These are phyloP conservation scores for Drosophila mulleri DNA, from an alignment of 2,888 invertebrate genomes.

Conservation along the genomic window DNA sequence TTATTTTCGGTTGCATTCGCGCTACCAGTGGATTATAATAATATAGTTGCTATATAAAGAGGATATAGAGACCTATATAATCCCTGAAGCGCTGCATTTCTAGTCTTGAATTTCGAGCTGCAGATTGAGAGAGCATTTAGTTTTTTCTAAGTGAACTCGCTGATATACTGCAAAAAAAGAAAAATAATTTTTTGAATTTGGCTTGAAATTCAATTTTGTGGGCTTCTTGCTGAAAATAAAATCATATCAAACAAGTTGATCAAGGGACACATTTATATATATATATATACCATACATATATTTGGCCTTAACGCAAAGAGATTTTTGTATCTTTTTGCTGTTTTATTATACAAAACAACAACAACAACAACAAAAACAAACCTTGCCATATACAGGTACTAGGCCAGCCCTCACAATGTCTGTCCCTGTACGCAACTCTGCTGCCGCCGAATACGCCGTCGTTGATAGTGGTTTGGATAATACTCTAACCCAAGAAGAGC, in stretches of 20 bases:
- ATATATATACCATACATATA: slow-evolving; percentile 9
- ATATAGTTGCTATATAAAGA: slow-evolving; percentile 8
- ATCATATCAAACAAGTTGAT: slow-evolving; percentile 67
- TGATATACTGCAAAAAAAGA: slow-evolving; percentile 62
- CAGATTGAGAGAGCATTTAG: slow-evolving; percentile 73
- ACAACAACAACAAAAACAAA: slow-evolving; percentile 43
- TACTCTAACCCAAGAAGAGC: slow-evolving; percentile 83
- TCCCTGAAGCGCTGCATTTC: slow-evolving; percentile 73
- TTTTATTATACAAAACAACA: slow-evolving; percentile 43
- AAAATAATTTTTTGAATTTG: slow-evolving; percentile 16
- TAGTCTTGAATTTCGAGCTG: slow-evolving; percentile 66
- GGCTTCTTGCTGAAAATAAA: slow-evolving; percentile 82
- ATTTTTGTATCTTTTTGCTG: slow-evolving; percentile 43
- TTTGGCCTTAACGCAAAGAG: slow-evolving; percentile 62
- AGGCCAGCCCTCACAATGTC: slow-evolving; percentile 86
- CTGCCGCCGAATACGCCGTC: slow-evolving; percentile 85
- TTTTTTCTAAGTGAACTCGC: slow-evolving; percentile 44
- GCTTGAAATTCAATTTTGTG: slow-evolving; percentile 56
- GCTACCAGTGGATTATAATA: slow-evolving; percentile 48
- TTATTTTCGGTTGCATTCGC: slow-evolving; percentile 82
- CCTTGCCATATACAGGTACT: slow-evolving; percentile 84
- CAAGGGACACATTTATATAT: slow-evolving; percentile 43
- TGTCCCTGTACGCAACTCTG: slow-evolving; percentile 86
- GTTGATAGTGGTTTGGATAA: slow-evolving; percentile 84
- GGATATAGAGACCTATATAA: slow-evolving; percentile 16